Percentiles rank a stretch among this genome's conserved stretches.
Conservation (phyloP, 2,797 vertebrate species). For the Oreortyx pictus region DNA sequence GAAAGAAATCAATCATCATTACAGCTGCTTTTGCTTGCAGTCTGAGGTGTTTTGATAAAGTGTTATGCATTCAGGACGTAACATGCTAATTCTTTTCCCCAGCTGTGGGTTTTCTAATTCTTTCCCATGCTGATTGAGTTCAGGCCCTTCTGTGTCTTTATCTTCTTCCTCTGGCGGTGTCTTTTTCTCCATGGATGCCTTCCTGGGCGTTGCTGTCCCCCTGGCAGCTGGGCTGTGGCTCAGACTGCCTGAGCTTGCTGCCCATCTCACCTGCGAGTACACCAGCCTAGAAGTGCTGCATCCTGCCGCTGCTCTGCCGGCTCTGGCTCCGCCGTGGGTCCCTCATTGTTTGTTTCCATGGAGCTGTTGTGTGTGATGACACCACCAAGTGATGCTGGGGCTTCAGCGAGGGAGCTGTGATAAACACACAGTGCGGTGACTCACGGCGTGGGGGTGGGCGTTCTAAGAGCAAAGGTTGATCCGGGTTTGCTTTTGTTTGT, state of each 20-base stretch:
- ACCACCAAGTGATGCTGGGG: neutral
- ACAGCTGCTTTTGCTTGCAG: neutral
- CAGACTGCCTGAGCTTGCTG: neutral
- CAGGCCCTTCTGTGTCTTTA: neutral
- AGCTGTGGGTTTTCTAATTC: neutral
- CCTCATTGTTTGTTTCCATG: neutral
- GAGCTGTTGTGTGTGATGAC: constrained; percentile 3
- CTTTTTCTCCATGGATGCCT: neutral
- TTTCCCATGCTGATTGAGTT: neutral
- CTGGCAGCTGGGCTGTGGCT: neutral
- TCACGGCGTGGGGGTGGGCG: neutral
- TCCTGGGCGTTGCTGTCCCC: neutral
- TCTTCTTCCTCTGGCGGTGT: neutral
- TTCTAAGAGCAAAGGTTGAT: neutral
- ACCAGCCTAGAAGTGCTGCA: too few relatives aligned
- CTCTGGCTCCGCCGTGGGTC: neutral
- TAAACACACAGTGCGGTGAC: constrained; percentile 5
- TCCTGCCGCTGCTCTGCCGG: neutral
- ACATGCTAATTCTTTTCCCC: neutral
- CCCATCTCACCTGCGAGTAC: neutral
- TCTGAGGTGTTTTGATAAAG: neutral
- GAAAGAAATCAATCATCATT: neutral
- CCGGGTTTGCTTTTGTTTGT: neutral
- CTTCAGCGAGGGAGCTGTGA: neutral
- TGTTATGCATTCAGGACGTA: neutral